Evolutionary conservation across 2,888 invertebrate genomes (phyloP).

Genomic region (Nowickia ferox): DNA sequence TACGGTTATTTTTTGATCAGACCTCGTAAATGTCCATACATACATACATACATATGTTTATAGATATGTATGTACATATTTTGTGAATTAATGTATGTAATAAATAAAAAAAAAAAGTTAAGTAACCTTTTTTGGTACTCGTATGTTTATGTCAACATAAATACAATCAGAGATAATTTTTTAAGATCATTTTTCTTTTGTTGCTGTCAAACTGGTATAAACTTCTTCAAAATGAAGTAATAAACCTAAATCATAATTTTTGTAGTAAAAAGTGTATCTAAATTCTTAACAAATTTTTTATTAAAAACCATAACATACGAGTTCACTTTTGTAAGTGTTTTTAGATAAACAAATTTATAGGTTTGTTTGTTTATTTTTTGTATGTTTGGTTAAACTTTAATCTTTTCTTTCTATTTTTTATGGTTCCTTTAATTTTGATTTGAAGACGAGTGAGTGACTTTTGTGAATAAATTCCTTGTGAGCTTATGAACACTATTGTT

Average conservation of each 20-base stretch:
- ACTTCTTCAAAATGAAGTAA: slow-evolving; percentile 52
- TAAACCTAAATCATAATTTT: slow-evolving; percentile 35
- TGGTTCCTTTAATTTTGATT: neutral
- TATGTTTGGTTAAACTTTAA: slow-evolving; percentile 38
- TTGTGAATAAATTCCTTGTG: neutral
- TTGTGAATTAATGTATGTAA: slow-evolving; percentile 22
- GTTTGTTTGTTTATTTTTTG: slow-evolving; percentile 8
- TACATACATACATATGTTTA: no score
- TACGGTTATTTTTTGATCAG: no score
- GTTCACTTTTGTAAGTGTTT: slow-evolving; percentile 16
- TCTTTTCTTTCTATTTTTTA: slow-evolving; percentile 28
- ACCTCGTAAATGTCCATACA: no score
- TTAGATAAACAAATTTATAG: neutral
- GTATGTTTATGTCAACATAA: slow-evolving; percentile 31
- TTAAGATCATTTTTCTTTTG: slow-evolving; percentile 27
- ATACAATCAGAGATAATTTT: slow-evolving; percentile 15
- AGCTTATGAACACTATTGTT: slow-evolving; percentile 24
- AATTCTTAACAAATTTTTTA: slow-evolving; percentile 32
- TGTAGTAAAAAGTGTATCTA: neutral
- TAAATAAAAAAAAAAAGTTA: slow-evolving; percentile 51
- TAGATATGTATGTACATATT: no score
- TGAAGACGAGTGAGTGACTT: neutral
- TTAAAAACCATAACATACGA: slow-evolving; percentile 37
- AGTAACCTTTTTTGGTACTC: slow-evolving; percentile 42
- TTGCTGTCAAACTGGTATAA: slow-evolving; percentile 50